phyloP scores from a whole-genome alignment of 2,113 vertebrate genomes.

The Callopanchax toddi region DNA sequence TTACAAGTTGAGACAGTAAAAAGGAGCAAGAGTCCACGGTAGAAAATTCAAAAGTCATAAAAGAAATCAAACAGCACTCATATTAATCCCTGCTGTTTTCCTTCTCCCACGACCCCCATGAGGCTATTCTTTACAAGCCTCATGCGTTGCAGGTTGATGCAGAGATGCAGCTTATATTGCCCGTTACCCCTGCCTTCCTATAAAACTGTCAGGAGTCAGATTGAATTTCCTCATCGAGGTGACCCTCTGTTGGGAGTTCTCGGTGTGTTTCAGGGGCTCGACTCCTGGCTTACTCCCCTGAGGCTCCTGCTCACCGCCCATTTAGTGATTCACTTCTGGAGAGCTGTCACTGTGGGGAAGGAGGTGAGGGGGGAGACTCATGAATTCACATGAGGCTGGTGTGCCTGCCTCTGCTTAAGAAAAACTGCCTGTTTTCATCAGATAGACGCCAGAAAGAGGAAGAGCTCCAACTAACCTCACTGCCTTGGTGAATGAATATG shows the following conservation, averaged over 20 bases:
- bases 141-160: constrained; percentile 6
- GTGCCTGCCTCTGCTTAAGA: constrained; percentile 6
- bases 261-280: constrained; percentile 27
- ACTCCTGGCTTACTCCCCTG: neutral
- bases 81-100: too few relatives aligned
- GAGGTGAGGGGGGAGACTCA: constrained; percentile 18
- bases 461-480: constrained; percentile 20
- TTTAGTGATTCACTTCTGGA: constrained; percentile 37
- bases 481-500: neutral
- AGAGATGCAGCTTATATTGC: constrained; percentile 10
- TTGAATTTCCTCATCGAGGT: constrained; percentile 41
- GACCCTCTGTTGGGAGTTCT: constrained; percentile 19
- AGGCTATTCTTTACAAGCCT: constrained; percentile 11
- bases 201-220: constrained; percentile 42
- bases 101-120: too few relatives aligned
- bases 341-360: constrained; percentile 50
- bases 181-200: constrained; percentile 31
- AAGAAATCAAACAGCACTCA: too few relatives aligned
- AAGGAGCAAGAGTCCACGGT: too few relatives aligned
- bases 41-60: too few relatives aligned
- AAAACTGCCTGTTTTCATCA: constrained; percentile 27
- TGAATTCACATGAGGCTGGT: constrained; percentile 60
- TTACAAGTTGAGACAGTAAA: too few relatives aligned
- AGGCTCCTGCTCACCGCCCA: constrained; percentile 25
- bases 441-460: constrained; percentile 18